Base-by-base conservation (phyloP, 1,140 invertebrate species). In the Listronotus oregonensis region DNA sequence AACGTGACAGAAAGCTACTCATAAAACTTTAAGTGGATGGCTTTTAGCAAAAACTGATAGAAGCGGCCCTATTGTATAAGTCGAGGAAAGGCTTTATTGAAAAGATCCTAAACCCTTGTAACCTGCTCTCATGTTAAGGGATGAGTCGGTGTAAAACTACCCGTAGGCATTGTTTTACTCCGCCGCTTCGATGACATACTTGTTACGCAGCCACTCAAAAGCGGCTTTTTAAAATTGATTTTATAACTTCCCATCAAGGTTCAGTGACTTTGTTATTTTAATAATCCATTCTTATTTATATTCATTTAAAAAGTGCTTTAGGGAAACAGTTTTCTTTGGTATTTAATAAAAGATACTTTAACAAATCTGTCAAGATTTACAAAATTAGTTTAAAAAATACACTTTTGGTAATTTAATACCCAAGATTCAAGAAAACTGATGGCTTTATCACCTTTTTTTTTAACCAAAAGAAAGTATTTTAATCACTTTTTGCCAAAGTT, bases 1-100 rank as follows among this genome's bases (percentile, higher is more conserved):
- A 59, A 59, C 56, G 56, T 59, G 56, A 59, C 56, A 43, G 27
- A 59, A 59, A 59, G 56, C 56, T 47, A 59, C 56, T 59, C 44
- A 59, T 59, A 49, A 59, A 59, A 59, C 21, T 59, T 59, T n/a
- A 59, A 59, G 56, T 47, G 56, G 56, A 59, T 18, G 44, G 27
- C 43, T 59, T 59, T 59, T 15, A 37, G 46, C 56, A 59, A 59
- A 49, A 59, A 59, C 56, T 59, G 56, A 59, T 43, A 59, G 46
- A 59, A 59, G 56, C 56, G 43, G 44, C 32, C 34, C 14, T 31
- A 59, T 31, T 34, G 56, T 59, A 59, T 47, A 59, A 59, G 56
- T 14, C 43, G 56, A 39, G 56, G 56, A 43, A 47, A 43, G 56
- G 10, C 46, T n/a, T 37, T 59, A 59, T 59, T 46, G 40, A 59